Evolutionary conservation across 2,888 invertebrate genomes (phyloP).

Genomic region (Ellobium chinense): DNA sequence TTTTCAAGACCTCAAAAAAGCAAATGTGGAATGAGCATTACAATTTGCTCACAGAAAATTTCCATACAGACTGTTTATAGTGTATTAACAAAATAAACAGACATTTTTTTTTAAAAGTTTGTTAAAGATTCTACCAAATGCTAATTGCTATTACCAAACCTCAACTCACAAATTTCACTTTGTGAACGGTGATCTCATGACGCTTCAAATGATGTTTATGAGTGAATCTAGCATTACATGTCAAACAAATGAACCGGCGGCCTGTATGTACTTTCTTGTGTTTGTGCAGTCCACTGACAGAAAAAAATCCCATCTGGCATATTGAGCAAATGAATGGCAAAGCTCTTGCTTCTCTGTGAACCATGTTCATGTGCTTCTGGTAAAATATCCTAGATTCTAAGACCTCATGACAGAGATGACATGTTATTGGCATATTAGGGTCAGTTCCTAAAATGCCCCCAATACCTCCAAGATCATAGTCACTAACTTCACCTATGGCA

Average conservation of each 20-base stretch:
- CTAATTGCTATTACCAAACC: no score
- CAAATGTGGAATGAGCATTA: no score
- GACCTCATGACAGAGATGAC: neutral
- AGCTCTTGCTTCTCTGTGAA: slow-evolving; percentile 13
- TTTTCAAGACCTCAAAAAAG: no score
- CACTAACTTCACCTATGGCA: no score
- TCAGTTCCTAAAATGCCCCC: neutral
- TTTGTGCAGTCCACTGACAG: slow-evolving; percentile 13
- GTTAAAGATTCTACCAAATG: no score
- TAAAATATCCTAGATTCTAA: slow-evolving; percentile 21
- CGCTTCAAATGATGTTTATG: slow-evolving; percentile 33
- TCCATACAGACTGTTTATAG: no score
- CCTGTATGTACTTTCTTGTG: slow-evolving; percentile 20
- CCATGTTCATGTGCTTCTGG: slow-evolving; percentile 32
- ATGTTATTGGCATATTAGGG: neutral
- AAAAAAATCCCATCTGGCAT: slow-evolving; percentile 25
- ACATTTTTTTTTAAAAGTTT: no score
- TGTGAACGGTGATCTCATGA: slow-evolving; percentile 19
- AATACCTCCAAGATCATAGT: no score
- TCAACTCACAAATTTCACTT: no score
- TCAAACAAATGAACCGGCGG: slow-evolving; percentile 5
- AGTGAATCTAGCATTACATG: slow-evolving; percentile 26
- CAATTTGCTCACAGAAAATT: no score
- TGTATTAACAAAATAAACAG: no score
- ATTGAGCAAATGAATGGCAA: slow-evolving; percentile 12